Percentiles rank a stretch among this genome's conserved stretches.
Evolutionary conservation across 2,797 vertebrate genomes (phyloP).

Genomic region (Diceros bicornis): DNA sequence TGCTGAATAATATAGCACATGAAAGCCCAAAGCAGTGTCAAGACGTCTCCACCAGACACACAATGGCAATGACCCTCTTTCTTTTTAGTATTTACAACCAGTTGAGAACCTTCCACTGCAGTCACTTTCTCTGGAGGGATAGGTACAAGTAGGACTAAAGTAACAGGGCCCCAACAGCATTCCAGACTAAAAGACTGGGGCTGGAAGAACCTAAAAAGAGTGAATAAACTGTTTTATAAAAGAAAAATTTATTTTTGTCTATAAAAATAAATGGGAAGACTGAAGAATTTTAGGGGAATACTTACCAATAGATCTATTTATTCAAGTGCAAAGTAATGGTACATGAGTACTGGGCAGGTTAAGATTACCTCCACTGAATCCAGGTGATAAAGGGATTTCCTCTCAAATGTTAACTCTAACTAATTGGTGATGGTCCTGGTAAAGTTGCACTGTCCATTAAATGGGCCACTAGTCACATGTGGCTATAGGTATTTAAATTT

Average conservation of each 20-base stretch:
- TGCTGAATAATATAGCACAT: no score
- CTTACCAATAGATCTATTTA: neutral
- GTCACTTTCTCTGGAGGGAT: neutral
- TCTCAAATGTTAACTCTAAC: conserved; percentile 20
- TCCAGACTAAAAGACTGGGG: neutral
- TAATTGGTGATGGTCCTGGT: neutral
- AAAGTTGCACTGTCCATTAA: neutral
- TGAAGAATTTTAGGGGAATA: conserved; percentile 26
- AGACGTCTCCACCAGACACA: neutral
- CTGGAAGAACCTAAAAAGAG: neutral
- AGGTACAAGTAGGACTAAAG: neutral
- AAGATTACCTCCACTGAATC: conserved; percentile 13
- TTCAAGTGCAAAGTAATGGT: neutral
- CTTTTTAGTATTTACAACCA: neutral
- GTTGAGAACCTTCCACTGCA: neutral
- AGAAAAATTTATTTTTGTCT: conserved; percentile 2
- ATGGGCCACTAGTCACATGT: neutral
- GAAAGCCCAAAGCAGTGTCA: neutral
- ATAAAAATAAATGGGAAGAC: neutral
- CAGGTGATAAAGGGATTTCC: neutral
- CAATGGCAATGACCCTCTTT: neutral
- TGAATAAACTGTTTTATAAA: neutral
- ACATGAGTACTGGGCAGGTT: neutral
- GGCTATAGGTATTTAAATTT: neutral
- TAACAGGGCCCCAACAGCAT: neutral